phyloP scores from a whole-genome alignment of 1,140 invertebrate species.

The Polyergus mexicanus region DNA sequence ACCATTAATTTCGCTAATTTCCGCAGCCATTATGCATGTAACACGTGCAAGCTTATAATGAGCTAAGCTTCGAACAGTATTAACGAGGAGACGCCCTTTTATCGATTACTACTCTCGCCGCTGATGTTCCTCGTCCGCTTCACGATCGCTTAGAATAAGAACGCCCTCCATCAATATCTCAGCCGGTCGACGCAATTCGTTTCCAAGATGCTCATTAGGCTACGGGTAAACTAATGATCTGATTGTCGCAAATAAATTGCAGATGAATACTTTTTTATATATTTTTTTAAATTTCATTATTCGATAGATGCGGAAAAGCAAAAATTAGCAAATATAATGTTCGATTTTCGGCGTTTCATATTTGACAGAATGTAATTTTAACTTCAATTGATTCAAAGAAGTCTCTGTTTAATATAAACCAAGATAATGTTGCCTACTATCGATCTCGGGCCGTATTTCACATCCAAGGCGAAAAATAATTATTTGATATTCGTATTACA shows the following conservation, averaged over 20 bases:
- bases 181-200: conserved; percentile 41
- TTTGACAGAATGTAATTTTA: background rate
- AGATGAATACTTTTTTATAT: background rate
- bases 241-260: conserved; percentile 39
- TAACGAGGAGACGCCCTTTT: conserved; percentile 63
- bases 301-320: background rate
- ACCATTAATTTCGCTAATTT: conserved; percentile 63
- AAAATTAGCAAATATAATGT: background rate
- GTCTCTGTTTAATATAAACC: background rate
- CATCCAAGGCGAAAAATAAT: background rate
- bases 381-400: background rate
- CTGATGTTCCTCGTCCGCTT: conserved; percentile 54
- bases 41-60: conserved; percentile 64
- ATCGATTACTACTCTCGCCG: conserved; percentile 49
- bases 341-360: background rate
- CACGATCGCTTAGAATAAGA: conserved; percentile 58
- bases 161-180: conserved; percentile 52
- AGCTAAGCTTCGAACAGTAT: conserved; percentile 64
- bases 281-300: background rate
- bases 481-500: conserved; percentile 45
- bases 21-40: conserved; percentile 56
- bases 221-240: conserved; percentile 16
- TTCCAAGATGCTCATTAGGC: conserved; percentile 43
- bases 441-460: background rate
- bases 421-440: background rate